Base-by-base conservation (phyloP, 2,888 invertebrate genomes). In the Petrolisthes manimaculis region DNA sequence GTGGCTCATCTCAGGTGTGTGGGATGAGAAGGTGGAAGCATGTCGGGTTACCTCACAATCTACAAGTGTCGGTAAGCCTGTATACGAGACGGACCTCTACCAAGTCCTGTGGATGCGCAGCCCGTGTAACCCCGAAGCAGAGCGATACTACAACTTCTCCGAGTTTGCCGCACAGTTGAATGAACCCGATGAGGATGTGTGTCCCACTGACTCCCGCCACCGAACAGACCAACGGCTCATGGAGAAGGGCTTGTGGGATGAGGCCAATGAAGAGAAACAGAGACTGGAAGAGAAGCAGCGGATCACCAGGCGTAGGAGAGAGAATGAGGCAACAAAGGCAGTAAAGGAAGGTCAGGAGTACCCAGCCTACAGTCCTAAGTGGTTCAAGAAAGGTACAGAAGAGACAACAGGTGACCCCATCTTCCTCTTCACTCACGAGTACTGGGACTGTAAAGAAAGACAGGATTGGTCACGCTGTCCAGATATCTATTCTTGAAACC, bases 161-260 rank as follows among this genome's bases (percentile, higher is more conserved):
- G 94, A 96, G 93, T 94, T 99, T 92, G 98, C 99, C 86, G 96
- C 98, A 93, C 98, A 99, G 94, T 94, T 99, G 92, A 99, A 99
- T 94, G 99, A 99, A 94, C 95, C 95, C 79, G 99, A 99, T 93
- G 95, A 96, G 5, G 96, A 95, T 90, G 96, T 99, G 55, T 98
- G 98, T 83, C 99, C 99, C 14, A 98, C 99, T 0, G 99, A 99
- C 94, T 96, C 97, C 84, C 95, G 99, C 61, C 93, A 95, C 86
- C 95, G 99, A 87, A 99, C 99, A 89, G 99, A 99, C 95, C 99
- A 99, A 94, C 95, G 99, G 84, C 95, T 98, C 92, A 99, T 99
- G 99, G 99, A 99, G 93, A 95, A 97, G 91, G 98, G 98, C 4
- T 94, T 95, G 86, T 98, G 98, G 97, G 97, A 98, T 92, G 96